phyloP scores from a whole-genome alignment of 2,888 invertebrate genomes.

The Noctua pronuba region DNA sequence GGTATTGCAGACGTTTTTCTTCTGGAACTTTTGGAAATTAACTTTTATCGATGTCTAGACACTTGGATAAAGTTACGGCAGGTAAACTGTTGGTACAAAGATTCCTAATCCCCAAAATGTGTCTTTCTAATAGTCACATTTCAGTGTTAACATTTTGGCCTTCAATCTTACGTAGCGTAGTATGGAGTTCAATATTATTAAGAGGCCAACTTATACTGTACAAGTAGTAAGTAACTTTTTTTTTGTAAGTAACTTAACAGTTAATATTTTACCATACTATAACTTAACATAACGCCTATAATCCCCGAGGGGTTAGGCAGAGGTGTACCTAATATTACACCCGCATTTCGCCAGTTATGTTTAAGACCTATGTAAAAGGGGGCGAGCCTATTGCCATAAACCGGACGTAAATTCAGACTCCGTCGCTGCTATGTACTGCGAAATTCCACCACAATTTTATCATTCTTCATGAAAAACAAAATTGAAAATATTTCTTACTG shows the following conservation, averaged over 20 bases:
- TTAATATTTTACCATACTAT: neutral
- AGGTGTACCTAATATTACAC: no score
- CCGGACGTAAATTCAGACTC: no score
- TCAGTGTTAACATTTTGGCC: neutral
- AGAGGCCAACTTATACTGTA: neutral
- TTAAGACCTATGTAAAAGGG: no score
- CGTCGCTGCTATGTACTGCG: no score
- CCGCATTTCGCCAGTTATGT: no score
- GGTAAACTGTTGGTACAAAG: neutral
- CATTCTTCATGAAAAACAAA: neutral
- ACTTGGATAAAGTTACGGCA: neutral
- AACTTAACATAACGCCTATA: no score
- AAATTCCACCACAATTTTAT: no score
- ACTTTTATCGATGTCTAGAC: constrained; percentile 29
- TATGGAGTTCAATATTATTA: neutral
- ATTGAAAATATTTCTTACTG: constrained; percentile 21
- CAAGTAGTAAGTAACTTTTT: neutral
- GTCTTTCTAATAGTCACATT: neutral
- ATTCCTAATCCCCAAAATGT: neutral
- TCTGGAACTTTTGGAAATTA: constrained; percentile 37
- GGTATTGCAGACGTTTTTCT: constrained; percentile 42
- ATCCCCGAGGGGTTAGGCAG: no score
- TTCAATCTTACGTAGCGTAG: neutral
- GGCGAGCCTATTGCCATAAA: no score
- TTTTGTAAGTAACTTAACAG: neutral